Conservation (phyloP, 2,113 vertebrate species). For the Acrocephalus kingi region DNA sequence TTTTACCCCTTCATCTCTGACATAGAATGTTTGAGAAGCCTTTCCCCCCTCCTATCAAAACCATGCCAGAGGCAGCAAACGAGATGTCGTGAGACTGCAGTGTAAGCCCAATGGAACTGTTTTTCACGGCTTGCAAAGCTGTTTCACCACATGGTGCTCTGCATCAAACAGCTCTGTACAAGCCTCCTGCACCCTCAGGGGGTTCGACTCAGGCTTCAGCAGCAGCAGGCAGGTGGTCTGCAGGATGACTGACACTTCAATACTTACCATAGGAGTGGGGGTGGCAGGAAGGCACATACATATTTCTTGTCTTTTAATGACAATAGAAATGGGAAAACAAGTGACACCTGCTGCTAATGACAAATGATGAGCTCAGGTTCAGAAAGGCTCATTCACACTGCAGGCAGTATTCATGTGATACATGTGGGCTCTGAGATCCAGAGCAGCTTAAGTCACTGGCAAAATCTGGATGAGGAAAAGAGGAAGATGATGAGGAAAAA, state of each 20-base stretch:
- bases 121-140: not conserved
- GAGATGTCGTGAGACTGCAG: slow-evolving; percentile 12
- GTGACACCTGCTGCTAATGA: not conserved
- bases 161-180: not conserved
- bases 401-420: not conserved
- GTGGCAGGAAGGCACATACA: not conserved
- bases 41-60: not conserved
- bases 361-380: not conserved
- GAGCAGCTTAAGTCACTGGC: not conserved
- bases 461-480: not conserved
- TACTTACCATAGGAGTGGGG: not conserved
- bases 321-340: not conserved
- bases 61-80: not conserved
- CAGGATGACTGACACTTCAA: not conserved
- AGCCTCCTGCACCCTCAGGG: not conserved
- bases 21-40: not conserved
- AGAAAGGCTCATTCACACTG: not conserved
- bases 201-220: not conserved
- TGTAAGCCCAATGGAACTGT: not conserved
- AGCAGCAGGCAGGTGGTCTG: slow-evolving; percentile 1
- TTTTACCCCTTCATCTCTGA: not conserved
- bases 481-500: not conserved
- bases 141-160: not conserved
- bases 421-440: not conserved
- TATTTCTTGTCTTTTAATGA: not conserved